Base-by-base conservation (phyloP, 2,113 vertebrate species). In the Xiphophorus couchianus region DNA sequence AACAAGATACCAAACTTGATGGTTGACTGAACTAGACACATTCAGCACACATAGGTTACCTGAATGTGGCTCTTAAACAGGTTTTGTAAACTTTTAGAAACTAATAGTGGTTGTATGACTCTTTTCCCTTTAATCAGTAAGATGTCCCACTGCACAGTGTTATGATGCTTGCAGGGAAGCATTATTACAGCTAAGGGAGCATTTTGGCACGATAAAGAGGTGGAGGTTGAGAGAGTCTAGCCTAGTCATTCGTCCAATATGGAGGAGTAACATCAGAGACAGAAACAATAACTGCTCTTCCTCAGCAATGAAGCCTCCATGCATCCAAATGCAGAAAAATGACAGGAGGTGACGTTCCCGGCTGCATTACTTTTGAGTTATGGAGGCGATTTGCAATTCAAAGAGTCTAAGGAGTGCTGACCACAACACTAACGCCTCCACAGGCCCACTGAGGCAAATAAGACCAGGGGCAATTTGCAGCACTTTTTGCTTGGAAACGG, bases 331-430 rank as follows among this genome's bases (percentile, higher is more conserved):
- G 92, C 91, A 93, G 94, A 95, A 92, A 95, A 93, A 95, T 95
- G 94, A 94, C 93, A 90, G 88, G 79, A 84, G 88, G 90, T 92
- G 89, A 92, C 88, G 86, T 90, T 91, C 92, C 90, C 94, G 88
- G 95, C 95, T 95, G 96, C 96, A 97, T 97, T 97, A 97, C 95
- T 95, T 97, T 95, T 97, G 96, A 97, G 96, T 98, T 97, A 97
- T 96, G 86, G 83, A 92, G 74, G 88, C 80, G 89, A 97, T 98
- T 97, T 97, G 97, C 97, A 98, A 98, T 98, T 97, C 96, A 96
- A 97, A 98, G 95, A 91, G 95, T 88, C 85, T 81, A 88, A 94
- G 93, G 96, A 96, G 95, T 96, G 96, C 96, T 95, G 96, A 95
- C 95, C 96, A 94, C 94, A 95, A 94, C 85, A 71, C 87, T 89